Percentiles rank a stretch among this genome's conserved stretches.
Evolutionary conservation across 2,888 invertebrate genomes (phyloP).

Genomic region (Drepanosiphum platanoidis): DNA sequence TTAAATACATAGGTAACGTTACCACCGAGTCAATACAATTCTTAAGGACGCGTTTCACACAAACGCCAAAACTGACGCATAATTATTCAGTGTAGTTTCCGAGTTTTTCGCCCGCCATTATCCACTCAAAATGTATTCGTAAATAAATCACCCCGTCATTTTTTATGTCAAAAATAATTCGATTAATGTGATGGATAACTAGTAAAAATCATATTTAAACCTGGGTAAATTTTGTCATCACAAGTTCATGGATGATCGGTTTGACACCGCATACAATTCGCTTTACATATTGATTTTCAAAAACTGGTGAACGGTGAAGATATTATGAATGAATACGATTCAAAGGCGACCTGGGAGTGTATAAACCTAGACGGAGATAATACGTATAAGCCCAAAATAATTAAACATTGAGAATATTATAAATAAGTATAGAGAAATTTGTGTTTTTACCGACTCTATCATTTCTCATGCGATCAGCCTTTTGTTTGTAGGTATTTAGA

Average conservation of each 20-base stretch:
- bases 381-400: too few relatives aligned
- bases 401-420: too few relatives aligned
- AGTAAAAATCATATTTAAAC: neutral
- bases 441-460: too few relatives aligned
- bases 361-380: too few relatives aligned
- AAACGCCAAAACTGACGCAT: neutral
- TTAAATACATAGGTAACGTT: conserved; percentile 14
- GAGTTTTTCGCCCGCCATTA: neutral
- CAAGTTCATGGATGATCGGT: neutral
- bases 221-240: neutral
- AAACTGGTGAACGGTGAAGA: neutral
- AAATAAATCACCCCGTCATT: conserved; percentile 9
- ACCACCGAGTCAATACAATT: neutral
- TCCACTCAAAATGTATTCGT: neutral
- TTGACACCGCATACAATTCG: neutral
- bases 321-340: too few relatives aligned
- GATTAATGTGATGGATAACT: conserved; percentile 6
- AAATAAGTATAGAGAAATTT: too few relatives aligned
- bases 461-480: too few relatives aligned
- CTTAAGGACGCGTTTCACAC: neutral
- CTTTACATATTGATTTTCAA: neutral
- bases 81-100: neutral
- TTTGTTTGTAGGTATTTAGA: too few relatives aligned
- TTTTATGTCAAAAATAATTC: neutral
- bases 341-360: too few relatives aligned